Evolutionary conservation across 2,113 vertebrate genomes (phyloP), one percentile per base, ranked within the genome.

Genomic region (Buteo buteo): DNA sequence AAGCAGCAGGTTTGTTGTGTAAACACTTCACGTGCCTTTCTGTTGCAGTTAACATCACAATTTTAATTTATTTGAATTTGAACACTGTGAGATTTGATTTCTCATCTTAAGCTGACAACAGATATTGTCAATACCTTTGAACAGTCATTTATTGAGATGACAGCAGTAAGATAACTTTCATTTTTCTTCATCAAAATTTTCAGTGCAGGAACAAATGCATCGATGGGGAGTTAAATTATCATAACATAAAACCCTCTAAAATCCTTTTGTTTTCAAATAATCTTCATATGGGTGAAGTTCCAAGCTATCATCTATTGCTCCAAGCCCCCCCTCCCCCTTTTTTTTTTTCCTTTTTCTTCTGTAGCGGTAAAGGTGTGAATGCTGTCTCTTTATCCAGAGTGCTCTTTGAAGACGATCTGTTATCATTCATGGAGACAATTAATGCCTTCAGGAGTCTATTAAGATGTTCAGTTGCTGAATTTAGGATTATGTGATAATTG

Each of bases 111-210:
- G 36, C 18, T 93, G 58, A 31, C 29, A n/a, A 3, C 25, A 66
- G 31, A 16, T 92, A 24, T 29, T 62, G 16, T 67, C 17, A 64
- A 3, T 69, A 38, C 10, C 40, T 80, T 76, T 44, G 47, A 90
- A 19, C 10, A 72, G 40, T 59, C 21, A 15, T 16, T 80, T 54
- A 20, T 18, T 36, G 62, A 72, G 44, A 69, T 77, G 61, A 31
- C 67, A 72, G 31, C 47, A 69, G 52, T 80, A 59, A 40, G 0
- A 0, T 54, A 54, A 29, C 52, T 54, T 54, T 49, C 0, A 0
- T 13, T 89, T 79, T 67, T 93, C 7, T 74, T 76, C 11, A 47
- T 71, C 9, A 36, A 12, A 59, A 47, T 42, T 77, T 81, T 70
- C 62, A 65, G 69, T 69, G 31, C 38, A 49, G 82, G 29, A 85